Percentiles rank a stretch among this genome's conserved stretches.
Conservation (phyloP, 1,140 invertebrate species). For the Artemia franciscana region DNA sequence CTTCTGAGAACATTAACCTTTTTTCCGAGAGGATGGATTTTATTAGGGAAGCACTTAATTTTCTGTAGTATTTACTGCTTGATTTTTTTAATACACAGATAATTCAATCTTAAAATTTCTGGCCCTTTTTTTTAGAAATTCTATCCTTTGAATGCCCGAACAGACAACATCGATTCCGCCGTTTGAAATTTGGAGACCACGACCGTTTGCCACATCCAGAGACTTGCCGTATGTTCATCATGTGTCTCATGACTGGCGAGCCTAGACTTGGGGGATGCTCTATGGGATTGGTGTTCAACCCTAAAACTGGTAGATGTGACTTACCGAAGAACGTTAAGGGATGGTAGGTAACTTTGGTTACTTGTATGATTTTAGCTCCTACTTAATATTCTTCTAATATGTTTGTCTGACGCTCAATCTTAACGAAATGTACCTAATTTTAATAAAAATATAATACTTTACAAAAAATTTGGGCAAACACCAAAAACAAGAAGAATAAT, state of each 20-base stretch:
- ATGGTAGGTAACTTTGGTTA: conserved; percentile 18
- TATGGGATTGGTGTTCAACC: conserved; percentile 23
- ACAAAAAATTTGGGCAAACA: neutral
- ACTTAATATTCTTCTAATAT: too few species aligned
- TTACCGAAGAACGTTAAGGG: conserved; percentile 21
- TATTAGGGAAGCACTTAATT: too few species aligned
- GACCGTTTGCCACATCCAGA: conserved; percentile 16
- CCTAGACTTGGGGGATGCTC: conserved; percentile 20
- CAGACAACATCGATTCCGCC: conserved; percentile 13
- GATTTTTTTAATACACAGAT: too few species aligned
- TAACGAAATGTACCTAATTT: neutral
- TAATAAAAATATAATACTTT: neutral
- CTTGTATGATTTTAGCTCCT: too few species aligned
- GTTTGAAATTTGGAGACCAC: conserved; percentile 14
- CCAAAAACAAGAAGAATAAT: neutral
- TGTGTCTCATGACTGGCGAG: conserved; percentile 18
- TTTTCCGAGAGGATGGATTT: too few species aligned
- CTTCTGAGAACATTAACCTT: too few species aligned
- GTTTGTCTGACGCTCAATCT: neutral
- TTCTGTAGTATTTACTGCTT: too few species aligned
- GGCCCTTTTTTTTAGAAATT: conserved; percentile 5
- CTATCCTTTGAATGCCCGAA: conserved; percentile 20
- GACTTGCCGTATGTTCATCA: conserved; percentile 20
- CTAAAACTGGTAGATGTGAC: conserved; percentile 21
- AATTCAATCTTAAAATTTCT: too few species aligned